Evolutionary conservation across 2,888 invertebrate genomes (phyloP).

Genomic region (Gandaritis pyraliata): DNA sequence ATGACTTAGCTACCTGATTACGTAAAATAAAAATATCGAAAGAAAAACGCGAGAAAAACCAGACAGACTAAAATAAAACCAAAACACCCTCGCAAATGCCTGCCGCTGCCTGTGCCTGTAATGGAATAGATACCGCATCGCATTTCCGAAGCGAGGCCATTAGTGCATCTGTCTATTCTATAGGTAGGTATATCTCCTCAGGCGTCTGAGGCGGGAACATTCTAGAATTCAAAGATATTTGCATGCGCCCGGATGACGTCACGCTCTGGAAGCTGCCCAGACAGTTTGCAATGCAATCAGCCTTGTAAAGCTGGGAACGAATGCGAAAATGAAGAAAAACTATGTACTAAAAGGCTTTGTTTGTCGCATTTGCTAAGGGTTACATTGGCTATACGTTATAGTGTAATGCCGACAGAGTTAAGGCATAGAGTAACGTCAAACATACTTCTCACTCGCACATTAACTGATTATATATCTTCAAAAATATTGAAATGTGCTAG

Average conservation of each 20-base stretch:
- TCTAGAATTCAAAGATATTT: constrained; percentile 46
- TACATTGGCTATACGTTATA: not conserved
- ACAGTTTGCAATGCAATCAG: constrained; percentile 38
- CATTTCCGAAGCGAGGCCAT: constrained; percentile 57
- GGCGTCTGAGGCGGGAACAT: constrained; percentile 43
- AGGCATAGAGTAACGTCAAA: too few relatives aligned
- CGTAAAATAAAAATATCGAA: not conserved
- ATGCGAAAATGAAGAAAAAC: constrained; percentile 32
- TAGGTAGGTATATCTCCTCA: constrained; percentile 43
- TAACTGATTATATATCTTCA: too few relatives aligned
- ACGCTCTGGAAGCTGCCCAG: constrained; percentile 36
- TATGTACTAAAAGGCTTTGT: constrained; percentile 19
- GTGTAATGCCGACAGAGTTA: too few relatives aligned
- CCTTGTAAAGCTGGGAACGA: constrained; percentile 34
- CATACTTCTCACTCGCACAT: too few relatives aligned
- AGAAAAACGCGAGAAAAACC: constrained; percentile 5
- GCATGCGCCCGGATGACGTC: constrained; percentile 45
- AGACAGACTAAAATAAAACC: constrained; percentile 15
- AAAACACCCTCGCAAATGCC: constrained; percentile 17
- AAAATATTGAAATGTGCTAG: too few relatives aligned
- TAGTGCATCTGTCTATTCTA: constrained; percentile 53
- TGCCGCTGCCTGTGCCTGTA: constrained; percentile 25
- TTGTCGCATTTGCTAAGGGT: constrained; percentile 9
- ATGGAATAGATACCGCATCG: constrained; percentile 54
- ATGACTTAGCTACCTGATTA: too few relatives aligned